Conservation (phyloP, 2,113 vertebrate genomes). For the Pithys albifrons region DNA sequence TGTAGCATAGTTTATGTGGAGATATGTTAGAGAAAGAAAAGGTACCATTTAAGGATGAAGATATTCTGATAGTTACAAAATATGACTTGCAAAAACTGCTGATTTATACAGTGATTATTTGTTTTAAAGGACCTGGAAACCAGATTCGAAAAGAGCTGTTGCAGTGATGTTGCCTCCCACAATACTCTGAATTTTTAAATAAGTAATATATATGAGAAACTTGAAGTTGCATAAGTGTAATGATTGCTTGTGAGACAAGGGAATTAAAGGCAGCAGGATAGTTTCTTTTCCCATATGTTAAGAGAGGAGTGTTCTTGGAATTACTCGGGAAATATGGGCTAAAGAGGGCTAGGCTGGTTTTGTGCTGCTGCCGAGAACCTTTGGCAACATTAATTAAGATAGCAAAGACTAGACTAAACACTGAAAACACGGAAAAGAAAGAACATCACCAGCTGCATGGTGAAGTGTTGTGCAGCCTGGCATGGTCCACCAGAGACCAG, state of each 20-base stretch:
- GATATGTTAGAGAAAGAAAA: not conserved
- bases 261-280: not conserved
- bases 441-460: not conserved
- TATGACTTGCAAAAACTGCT: slow-evolving; percentile 19
- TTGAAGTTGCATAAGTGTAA: not conserved
- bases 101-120: not conserved
- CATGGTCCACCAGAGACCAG: not conserved
- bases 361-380: not conserved
- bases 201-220: not conserved
- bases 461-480: not conserved
- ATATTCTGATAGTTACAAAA: slow-evolving; percentile 8
- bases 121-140: not conserved
- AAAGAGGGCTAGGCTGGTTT: not conserved
- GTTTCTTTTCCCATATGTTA: not conserved
- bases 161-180: not conserved
- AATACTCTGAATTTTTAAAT: slow-evolving; percentile 19
- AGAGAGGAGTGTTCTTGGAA: not conserved
- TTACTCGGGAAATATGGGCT: not conserved
- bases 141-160: not conserved
- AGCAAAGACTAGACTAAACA: not conserved
- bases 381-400: not conserved
- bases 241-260: not conserved
- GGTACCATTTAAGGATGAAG: not conserved
- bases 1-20: not conserved
- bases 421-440: not conserved